Evolutionary conservation across 1,140 invertebrate genomes (phyloP).

Genomic region (Drosophila ogumai): DNA sequence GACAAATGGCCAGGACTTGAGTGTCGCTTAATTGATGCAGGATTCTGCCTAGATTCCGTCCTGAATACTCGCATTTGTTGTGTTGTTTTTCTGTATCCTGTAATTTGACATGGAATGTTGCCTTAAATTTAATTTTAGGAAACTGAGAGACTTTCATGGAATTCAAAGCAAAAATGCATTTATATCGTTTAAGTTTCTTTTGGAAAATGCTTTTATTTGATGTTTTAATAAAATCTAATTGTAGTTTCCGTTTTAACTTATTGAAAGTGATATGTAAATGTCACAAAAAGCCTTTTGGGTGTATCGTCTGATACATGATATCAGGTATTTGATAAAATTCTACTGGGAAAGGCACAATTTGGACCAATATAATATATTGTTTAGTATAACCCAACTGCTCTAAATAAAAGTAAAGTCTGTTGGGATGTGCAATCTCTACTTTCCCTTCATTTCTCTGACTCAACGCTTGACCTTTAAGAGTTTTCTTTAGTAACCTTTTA

Average conservation of each 20-base stretch:
- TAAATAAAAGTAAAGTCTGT: neutral
- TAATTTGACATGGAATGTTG: neutral
- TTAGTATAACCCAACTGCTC: neutral
- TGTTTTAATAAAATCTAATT: neutral
- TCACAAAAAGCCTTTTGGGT: neutral
- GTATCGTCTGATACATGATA: neutral
- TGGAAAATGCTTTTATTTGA: neutral
- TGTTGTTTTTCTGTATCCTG: neutral
- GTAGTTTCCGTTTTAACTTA: neutral
- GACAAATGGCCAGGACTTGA: constrained; percentile 22
- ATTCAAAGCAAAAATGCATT: neutral
- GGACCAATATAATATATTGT: no score
- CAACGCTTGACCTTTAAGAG: neutral
- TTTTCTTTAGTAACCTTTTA: neutral
- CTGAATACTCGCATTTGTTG: neutral
- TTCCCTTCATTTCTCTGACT: neutral
- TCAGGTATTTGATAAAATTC: neutral
- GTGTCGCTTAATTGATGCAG: constrained; percentile 2
- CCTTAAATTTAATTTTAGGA: neutral
- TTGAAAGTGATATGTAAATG: no score
- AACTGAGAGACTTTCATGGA: no score
- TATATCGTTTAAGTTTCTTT: neutral
- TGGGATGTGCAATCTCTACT: neutral
- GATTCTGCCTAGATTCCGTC: neutral
- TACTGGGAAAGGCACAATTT: neutral